Evolutionary conservation across 2,888 invertebrate species (phyloP).

Genomic region (Pheosia gnoma): DNA sequence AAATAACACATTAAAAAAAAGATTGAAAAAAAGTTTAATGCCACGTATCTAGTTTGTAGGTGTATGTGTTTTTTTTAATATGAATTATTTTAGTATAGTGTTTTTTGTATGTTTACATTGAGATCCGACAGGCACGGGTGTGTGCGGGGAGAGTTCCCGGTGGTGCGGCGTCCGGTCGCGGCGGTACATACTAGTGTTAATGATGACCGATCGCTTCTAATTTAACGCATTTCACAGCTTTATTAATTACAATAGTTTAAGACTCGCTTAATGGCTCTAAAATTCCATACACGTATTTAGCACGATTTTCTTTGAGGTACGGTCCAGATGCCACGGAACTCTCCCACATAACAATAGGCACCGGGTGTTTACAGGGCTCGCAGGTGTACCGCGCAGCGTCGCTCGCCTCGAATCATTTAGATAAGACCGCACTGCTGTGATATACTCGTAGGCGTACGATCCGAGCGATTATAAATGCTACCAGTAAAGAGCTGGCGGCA

Average conservation of each 20-base stretch:
- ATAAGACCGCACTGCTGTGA: conserved; percentile 76
- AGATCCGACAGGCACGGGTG: conserved; percentile 59
- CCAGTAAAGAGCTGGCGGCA: conserved; percentile 19
- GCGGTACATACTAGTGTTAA: background rate
- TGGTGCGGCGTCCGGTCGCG: background rate
- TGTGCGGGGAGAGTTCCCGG: conserved; percentile 41
- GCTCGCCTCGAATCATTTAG: conserved; percentile 66
- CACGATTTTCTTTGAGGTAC: background rate
- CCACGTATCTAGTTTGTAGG: conserved; percentile 76
- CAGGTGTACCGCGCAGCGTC: conserved; percentile 13
- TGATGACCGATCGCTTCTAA: background rate
- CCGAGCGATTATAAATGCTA: conserved; percentile 52
- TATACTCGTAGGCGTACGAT: conserved; percentile 66
- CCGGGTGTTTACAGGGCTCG: conserved; percentile 77
- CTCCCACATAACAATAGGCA: conserved; percentile 44
- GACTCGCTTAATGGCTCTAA: too few species aligned
- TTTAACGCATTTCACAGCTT: background rate
- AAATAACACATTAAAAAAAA: conserved; percentile 27
- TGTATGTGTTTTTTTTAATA: conserved; percentile 74
- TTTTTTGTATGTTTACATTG: conserved; percentile 69
- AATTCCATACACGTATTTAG: too few species aligned
- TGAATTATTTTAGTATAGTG: conserved; percentile 68
- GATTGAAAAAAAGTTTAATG: conserved; percentile 44
- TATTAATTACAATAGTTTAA: background rate
- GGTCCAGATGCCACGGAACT: conserved; percentile 16